Conservation (phyloP, 1,140 invertebrate species). For the Stegodyphus dumicola region DNA sequence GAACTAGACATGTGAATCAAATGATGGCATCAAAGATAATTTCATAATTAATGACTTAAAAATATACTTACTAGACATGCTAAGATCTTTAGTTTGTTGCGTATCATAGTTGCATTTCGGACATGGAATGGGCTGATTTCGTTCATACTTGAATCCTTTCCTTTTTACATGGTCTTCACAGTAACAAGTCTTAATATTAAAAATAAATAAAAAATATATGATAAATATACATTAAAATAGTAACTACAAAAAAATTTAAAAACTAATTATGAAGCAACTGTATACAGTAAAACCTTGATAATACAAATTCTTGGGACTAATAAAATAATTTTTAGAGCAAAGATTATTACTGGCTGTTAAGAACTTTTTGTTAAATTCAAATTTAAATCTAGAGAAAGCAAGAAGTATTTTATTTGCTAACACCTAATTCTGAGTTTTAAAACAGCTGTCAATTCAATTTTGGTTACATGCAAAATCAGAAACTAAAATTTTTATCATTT, state of each 20-base stretch:
- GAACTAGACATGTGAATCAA: too few species aligned
- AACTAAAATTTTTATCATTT: too few species aligned
- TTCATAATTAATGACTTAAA: neutral
- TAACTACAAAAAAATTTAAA: neutral
- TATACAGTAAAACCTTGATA: neutral
- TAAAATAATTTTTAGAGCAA: too few species aligned
- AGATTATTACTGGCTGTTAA: too few species aligned
- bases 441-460: too few species aligned
- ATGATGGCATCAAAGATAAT: too few species aligned
- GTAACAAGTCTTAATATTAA: conserved; percentile 78
- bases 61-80: conserved; percentile 87
- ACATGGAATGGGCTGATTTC: conserved; percentile 89
- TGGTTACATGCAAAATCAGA: too few species aligned
- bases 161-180: conserved; percentile 96
- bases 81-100: conserved; percentile 90
- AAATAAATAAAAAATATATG: neutral
- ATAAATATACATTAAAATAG: neutral
- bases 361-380: too few species aligned
- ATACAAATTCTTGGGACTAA: neutral
- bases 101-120: conserved; percentile 95
- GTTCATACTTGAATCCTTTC: conserved; percentile 92
- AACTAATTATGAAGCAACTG: too few species aligned
- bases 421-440: too few species aligned
- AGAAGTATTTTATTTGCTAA: too few species aligned
- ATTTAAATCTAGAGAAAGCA: too few species aligned